Evolutionary conservation across 1,140 invertebrate genomes (phyloP).

Genomic region (Brachionus asplanchnoidis): DNA sequence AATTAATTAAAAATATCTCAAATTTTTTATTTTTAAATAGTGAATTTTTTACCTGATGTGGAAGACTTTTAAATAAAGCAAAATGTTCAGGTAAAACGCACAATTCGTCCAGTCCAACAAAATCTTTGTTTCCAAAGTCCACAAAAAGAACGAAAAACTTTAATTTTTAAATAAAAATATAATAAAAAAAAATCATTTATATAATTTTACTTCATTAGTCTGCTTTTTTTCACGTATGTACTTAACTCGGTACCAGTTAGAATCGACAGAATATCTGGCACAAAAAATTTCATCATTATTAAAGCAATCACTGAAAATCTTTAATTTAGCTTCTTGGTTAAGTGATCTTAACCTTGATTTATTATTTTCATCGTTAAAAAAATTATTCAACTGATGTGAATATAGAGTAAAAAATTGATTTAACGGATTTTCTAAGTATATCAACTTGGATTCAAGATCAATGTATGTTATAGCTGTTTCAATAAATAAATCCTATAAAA

Average conservation of each 20-base stretch:
- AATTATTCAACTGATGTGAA: not conserved
- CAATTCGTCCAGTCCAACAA: not conserved
- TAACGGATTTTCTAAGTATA: not conserved
- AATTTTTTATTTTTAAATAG: not conserved
- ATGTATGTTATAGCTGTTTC: not conserved
- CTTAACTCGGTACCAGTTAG: not conserved
- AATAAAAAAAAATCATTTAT: not conserved
- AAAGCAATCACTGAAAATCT: not conserved
- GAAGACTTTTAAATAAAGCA: not conserved
- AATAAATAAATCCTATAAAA: not conserved
- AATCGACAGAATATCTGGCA: not conserved
- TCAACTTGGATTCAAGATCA: not conserved
- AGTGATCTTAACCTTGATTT: not conserved
- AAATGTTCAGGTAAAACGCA: not conserved
- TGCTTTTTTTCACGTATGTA: not conserved
- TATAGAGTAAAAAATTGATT: not conserved
- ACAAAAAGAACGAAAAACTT: not conserved
- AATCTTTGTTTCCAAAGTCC: constrained; percentile 12
- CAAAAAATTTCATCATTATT: not conserved
- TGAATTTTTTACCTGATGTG: not conserved
- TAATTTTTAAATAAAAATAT: not conserved
- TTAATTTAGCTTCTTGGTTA: not conserved
- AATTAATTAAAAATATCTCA: not conserved
- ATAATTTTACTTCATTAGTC: not conserved
- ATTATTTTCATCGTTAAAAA: not conserved